Conservation (phyloP, 2,797 vertebrate species). For the Malacoraja senta region DNA sequence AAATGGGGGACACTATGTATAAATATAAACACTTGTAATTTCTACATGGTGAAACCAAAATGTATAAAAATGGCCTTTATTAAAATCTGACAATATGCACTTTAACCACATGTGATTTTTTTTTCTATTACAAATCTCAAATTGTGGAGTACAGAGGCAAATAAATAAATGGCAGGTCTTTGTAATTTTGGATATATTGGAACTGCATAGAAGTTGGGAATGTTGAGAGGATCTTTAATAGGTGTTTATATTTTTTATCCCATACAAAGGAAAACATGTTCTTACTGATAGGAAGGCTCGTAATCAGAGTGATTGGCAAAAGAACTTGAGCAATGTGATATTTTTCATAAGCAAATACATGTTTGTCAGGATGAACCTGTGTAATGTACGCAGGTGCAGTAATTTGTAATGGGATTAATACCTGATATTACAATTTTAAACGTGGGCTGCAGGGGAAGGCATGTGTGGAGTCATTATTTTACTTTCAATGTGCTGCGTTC, state of each 20-base stretch:
- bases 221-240: background rate
- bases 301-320: background rate
- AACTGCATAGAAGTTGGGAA: background rate
- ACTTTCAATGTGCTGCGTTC: background rate
- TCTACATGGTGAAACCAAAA: too few species aligned
- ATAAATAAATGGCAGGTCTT: too few species aligned
- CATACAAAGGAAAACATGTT: background rate
- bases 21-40: too few species aligned
- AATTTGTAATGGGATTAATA: background rate
- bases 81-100: too few species aligned
- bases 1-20: too few species aligned
- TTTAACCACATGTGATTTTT: too few species aligned
- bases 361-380: background rate
- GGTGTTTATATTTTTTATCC: background rate
- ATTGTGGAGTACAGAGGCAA: too few species aligned
- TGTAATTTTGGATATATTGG: too few species aligned
- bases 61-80: too few species aligned
- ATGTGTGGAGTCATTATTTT: too few species aligned
- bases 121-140: too few species aligned
- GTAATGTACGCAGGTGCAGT: background rate
- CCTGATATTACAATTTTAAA: background rate
- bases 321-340: background rate
- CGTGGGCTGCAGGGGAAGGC: background rate
- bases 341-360: background rate
- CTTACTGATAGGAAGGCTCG: background rate